phyloP scores from a whole-genome alignment of 2,888 invertebrate genomes.

The Hypsopygia costalis region DNA sequence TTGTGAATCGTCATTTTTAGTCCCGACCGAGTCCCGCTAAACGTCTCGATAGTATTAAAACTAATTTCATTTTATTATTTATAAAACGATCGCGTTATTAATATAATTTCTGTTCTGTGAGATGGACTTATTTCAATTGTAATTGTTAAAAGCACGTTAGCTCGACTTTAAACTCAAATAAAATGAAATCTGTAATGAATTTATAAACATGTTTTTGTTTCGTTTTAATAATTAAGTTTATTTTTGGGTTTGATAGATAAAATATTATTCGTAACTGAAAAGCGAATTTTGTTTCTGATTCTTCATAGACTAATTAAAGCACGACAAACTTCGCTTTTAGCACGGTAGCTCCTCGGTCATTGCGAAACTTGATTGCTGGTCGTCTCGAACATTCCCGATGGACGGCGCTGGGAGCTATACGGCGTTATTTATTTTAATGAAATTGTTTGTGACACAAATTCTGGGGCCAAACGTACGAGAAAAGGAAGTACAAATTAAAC shows the following conservation, averaged over 20 bases:
- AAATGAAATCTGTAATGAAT: slow-evolving; percentile 55
- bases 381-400: neutral
- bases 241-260: slow-evolving; percentile 47
- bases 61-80: slow-evolving; percentile 34
- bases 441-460: slow-evolving; percentile 53
- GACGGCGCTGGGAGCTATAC: neutral
- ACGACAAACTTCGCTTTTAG: neutral
- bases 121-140: slow-evolving; percentile 24
- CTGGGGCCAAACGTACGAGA: slow-evolving; percentile 73
- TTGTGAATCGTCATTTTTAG: slow-evolving; percentile 1
- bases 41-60: slow-evolving; percentile 45
- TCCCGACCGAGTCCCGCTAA: slow-evolving; percentile 36
- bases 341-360: neutral
- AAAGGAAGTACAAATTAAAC: slow-evolving; percentile 69
- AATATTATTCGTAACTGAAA: slow-evolving; percentile 5
- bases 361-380: neutral
- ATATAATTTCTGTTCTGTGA: slow-evolving; percentile 30
- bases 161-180: slow-evolving; percentile 23
- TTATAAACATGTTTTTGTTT: slow-evolving; percentile 43
- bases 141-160: slow-evolving; percentile 12
- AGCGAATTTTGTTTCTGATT: neutral
- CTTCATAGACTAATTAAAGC: neutral
- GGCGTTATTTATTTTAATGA: slow-evolving; percentile 18
- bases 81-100: slow-evolving; percentile 33
- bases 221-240: slow-evolving; percentile 48